Evolutionary conservation across 2,113 vertebrate genomes (phyloP), one percentile per base, ranked within the genome.

Genomic region (Podilymbus podiceps): DNA sequence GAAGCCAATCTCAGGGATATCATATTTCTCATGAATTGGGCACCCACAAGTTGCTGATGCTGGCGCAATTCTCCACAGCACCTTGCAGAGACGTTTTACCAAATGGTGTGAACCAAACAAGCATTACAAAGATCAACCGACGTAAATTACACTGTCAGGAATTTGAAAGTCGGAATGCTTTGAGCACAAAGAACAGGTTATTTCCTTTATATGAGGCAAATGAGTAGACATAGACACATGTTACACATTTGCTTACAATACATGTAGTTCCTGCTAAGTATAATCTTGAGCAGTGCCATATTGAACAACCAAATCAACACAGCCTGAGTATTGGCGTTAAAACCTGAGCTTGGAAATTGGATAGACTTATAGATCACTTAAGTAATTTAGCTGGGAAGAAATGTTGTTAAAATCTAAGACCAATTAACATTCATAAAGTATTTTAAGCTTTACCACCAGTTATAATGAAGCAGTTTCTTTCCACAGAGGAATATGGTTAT

Each of bases 21-120:
- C 33, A 77, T 27, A 74, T 96, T 94, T 90, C 77, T 92, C 56
- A 90, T 68, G 86, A 93, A 90, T 62, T 58, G 24, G 47, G 67
- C 52, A 79, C 31, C 63, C 40, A 74, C 13, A 72, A 71, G 27
- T 44, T 89, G 66, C 76, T 89, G 55, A 82, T 80, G 50, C 0
- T 4, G 50, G 24, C 88, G 25, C 23, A 77, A 50, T 90, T 71
- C 76, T 92, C 52, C 30, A 21, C 22, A 90, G 25, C 62, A 59
- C 38, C 67, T 80, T 78, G 24, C 31, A 59, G 7, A 60, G 83
- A 66, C 15, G 58, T 93, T 88, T 97, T 93, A 44, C 40, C 47
- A 82, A 55, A 27, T 49, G 55, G 3, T 18, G 17, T 74, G 75
- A 77, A 64, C n/a, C n/a, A 79, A 94, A 90, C 1, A 81, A 91